Conservation (phyloP, 2,113 vertebrate species). For the Macaca nemestrina region DNA sequence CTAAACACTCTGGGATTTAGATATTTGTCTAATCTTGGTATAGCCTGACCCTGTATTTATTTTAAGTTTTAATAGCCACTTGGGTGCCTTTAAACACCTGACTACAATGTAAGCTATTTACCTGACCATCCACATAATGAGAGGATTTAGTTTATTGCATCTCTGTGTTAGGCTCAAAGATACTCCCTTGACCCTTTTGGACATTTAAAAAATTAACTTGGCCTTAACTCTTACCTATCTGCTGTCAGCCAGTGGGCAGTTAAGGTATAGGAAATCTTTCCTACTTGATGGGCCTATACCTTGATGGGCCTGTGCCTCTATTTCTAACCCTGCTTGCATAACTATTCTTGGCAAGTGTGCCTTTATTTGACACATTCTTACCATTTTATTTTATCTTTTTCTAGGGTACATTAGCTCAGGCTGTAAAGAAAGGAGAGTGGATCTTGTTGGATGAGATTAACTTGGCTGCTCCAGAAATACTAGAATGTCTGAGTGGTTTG, state of each 20-base stretch:
- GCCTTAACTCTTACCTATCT: neutral
- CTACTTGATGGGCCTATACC: no score
- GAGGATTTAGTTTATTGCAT: neutral
- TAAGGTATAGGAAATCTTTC: neutral
- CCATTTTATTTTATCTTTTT: slow-evolving; percentile 52
- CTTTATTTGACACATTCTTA: slow-evolving; percentile 27
- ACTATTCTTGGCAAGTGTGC: neutral
- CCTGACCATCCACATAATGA: neutral
- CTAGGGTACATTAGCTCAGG: slow-evolving; percentile 94
- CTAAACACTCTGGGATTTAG: neutral
- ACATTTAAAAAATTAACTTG: neutral
- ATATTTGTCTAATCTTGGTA: neutral
- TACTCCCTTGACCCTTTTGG: neutral
- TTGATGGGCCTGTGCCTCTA: neutral
- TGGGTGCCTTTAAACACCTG: neutral
- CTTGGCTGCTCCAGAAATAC: slow-evolving; percentile 95
- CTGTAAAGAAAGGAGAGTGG: slow-evolving; percentile 98
- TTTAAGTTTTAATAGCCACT: neutral
- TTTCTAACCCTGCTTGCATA: neutral
- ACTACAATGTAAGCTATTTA: slow-evolving; percentile 5
- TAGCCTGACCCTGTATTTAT: neutral
- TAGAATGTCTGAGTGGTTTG: slow-evolving; percentile 97
- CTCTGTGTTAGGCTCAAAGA: neutral
- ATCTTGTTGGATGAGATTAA: slow-evolving; percentile 98
- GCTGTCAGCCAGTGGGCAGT: neutral